Evolutionary conservation across 2,888 invertebrate species (phyloP), one percentile per base, ranked within the genome.

Genomic region (Eurytoma adleriae): DNA sequence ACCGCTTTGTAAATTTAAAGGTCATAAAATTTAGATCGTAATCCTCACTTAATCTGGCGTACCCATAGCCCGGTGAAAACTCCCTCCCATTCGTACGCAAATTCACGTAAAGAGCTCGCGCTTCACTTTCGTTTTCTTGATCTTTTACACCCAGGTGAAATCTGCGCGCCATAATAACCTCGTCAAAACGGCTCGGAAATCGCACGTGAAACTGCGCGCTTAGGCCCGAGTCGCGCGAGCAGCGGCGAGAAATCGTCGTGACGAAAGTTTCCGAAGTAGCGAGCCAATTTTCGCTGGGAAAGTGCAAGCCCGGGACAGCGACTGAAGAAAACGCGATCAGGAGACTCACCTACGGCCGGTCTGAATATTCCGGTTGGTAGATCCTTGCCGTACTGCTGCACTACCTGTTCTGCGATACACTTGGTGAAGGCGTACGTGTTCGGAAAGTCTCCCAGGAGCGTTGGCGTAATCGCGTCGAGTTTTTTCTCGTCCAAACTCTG

Each of bases 361-460:
- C 96, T 91, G 84, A 94, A 93, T 78, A 96, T 92, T 81, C 93
- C 93, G 3, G 94, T 85, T 0, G 95, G 95, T 74, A 96, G 87
- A 20, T 91, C 92, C 56, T 90, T 91, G 0, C 92, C 92, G 84
- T 94, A 92, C 74, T 91, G 91, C 54, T 92, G 89, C 4, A 95
- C 90, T 40, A 93, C 86, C 82, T 93, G 92, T 88, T 96, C 96
- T 0, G 94, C 95, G 77, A 95, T 89, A 10, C 94, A 93, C 90
- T 96, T 96, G 10, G 95, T 95, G 87, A 92, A 94, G 4, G 94
- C 93, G 90, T 96, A 96, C 0, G 95, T 95, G 88, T 96, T 96
- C 3, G 95, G 95, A 86, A 93, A 93, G 75, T 90, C 86, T 24
- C 87, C 89, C 20, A 91, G 82, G 40, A 92, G 82, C 50, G 87